Evolutionary conservation across 2,113 vertebrate genomes (phyloP), one percentile per base, ranked within the genome.

Genomic region (Centrocercus urophasianus): DNA sequence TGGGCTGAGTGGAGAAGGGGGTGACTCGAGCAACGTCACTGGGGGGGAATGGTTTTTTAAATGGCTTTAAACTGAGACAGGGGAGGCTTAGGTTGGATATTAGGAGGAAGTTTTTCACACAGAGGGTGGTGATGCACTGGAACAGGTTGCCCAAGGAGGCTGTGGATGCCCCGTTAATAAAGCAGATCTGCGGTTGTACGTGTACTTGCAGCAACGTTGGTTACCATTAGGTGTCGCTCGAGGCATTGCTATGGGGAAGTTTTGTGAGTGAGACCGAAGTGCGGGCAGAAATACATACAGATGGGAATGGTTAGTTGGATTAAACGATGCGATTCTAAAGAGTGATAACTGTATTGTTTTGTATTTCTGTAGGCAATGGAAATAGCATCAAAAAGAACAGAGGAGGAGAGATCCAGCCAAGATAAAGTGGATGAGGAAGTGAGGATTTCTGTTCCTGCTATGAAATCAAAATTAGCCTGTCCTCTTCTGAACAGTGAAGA

Each of bases 381-480:
- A 96, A 97, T 99, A 40, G 97, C 99, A 34, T 94, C 98, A 1
- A 97, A 98, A 50, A 98, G 99, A 94, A 99, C 99, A 40, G 98
- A 97, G 36, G 98, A 98, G 82, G 98, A 99, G 93, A 96, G 98
- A 63, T 98, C 99, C 32, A 98, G 97, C 97, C 99, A 99, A 96
- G 99, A 99, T 94, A 97, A 98, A 69, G 99, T 99, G 70, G 98
- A 99, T 63, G 99, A 99, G 66, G 99, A 99, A 98, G 88, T 79
- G 32, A 85, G 85, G 77, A 86, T 77, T 83, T 88, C 36, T 89
- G 7, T 73, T 82, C 17, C 43, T 88, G 40, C 50, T 59, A 0
- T 32, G 48, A 86, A 88, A 77, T 79, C 10, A 72, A 40, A 82
- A 14, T 61, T 88, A 78, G 50, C 38, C 38, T 80, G 77, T 13